Evolutionary conservation across 2,888 invertebrate species (phyloP), one percentile per base, ranked within the genome.

Genomic region (Brenthis hecate): DNA sequence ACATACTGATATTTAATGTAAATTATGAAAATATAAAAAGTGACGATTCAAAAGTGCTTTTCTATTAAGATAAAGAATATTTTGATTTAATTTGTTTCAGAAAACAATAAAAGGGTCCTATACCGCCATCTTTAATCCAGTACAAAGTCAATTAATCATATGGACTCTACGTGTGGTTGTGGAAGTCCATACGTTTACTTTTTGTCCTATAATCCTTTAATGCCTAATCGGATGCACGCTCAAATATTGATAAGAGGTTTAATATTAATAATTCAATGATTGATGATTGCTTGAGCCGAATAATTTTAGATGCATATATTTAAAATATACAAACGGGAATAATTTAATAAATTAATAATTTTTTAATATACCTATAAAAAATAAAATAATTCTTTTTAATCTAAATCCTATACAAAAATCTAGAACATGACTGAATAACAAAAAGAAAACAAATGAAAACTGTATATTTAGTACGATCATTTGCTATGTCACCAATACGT

Each of bases 181-280:
- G 32, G 50, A 32, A 60, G 23, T 60, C 60, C 50, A n/a, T 60
- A 32, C n/a, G 60, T 50, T 60, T 60, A 60, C 60, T 60, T 60
- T 60, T 60, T 60, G 28, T 50, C 60, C 28, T 85, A 88, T 89
- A 88, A 89, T 87, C 85, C 86, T 84, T 84, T 85, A 85, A 84
- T 85, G 83, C 82, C 85, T 88, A 89, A 90, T 88, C 85, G 69
- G 64, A 68, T 69, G 56, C 69, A 66, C 68, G 71, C 56, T 65
- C 56, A 68, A 72, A 69, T 65, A 68, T 63, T 61, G 63, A 69
- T 69, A 72, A 69, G 64, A 69, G 69, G 57, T 69, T 69, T 67
- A 55, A 28, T 64, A 58, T 50, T 68, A 65, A 50, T 64, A 62
- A 19, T 68, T 61, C 61, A 48, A 36, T 72, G 72, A 72, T 72